Conservation (phyloP, 2,797 vertebrate genomes). For the Pterois miles region DNA sequence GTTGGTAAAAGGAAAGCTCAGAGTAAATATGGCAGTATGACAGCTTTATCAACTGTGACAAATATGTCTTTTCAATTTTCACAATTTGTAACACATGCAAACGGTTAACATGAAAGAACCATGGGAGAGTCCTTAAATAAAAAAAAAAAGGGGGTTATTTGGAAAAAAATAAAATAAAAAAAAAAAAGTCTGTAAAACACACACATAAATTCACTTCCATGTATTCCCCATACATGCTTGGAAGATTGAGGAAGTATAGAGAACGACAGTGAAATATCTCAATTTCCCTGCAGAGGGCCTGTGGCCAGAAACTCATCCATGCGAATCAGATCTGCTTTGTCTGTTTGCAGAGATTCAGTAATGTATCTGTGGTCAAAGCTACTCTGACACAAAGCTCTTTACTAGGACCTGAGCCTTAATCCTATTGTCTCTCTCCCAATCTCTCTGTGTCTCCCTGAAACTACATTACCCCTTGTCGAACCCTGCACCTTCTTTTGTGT, state of each 20-base stretch:
- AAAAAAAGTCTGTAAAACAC: not conserved
- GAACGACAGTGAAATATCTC: constrained; percentile 2
- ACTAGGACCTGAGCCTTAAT: constrained; percentile 38
- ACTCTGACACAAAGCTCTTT: constrained; percentile 37
- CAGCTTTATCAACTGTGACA: constrained; percentile 16
- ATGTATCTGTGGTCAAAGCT: constrained; percentile 31
- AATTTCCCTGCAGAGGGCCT: constrained; percentile 22
- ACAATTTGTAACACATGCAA: constrained; percentile 11
- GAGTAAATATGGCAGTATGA: constrained; percentile 22
- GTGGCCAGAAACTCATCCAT: constrained; percentile 4
- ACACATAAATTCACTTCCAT: not conserved
- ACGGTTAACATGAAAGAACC: constrained; percentile 15
- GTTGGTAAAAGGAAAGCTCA: constrained; percentile 39
- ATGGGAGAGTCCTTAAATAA: no score
- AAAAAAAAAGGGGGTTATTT: no score
- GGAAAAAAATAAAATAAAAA: no score
- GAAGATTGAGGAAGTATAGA: not conserved
- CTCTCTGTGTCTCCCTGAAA: constrained; percentile 24
- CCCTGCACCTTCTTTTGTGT: constrained; percentile 10
- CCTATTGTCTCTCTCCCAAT: constrained; percentile 20
- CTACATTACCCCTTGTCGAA: constrained; percentile 41
- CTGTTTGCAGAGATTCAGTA: constrained; percentile 41
- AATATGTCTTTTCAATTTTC: not conserved
- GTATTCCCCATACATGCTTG: not conserved
- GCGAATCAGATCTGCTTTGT: constrained; percentile 41